Evolutionary conservation across 2,113 vertebrate genomes (phyloP).

Genomic region (Cathartes aura): DNA sequence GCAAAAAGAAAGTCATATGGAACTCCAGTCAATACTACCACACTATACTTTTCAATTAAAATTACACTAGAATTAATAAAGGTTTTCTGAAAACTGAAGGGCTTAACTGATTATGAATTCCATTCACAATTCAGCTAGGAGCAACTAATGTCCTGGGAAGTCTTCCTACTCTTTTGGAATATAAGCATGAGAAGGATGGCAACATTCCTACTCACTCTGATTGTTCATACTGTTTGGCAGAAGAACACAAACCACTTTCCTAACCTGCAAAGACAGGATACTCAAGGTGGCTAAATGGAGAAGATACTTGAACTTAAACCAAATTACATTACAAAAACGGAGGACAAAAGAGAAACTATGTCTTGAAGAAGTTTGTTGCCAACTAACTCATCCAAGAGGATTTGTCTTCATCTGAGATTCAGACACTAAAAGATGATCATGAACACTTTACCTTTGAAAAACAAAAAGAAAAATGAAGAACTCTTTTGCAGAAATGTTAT

Average conservation of each 20-base stretch:
- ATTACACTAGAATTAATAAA: not conserved
- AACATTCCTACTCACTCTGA: not conserved
- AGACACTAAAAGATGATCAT: not conserved
- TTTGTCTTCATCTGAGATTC: not conserved
- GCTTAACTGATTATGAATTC: not conserved
- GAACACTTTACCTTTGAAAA: not conserved
- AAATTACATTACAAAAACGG: constrained; percentile 27
- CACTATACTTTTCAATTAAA: not conserved
- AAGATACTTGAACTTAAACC: constrained; percentile 36
- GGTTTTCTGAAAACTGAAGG: not conserved
- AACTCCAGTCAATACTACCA: not conserved
- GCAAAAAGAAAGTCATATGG: not conserved
- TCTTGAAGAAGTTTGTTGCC: not conserved
- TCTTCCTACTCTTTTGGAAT: not conserved
- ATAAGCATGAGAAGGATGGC: not conserved
- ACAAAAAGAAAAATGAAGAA: not conserved
- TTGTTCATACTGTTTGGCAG: constrained; percentile 33
- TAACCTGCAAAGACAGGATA: constrained; percentile 56
- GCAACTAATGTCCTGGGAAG: not conserved
- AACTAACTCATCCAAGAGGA: not conserved
- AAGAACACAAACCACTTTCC: constrained; percentile 24
- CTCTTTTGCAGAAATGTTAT: not conserved
- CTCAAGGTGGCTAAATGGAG: not conserved
- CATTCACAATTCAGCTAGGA: not conserved
- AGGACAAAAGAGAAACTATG: constrained; percentile 33